A percentile compares a stretch with the other conserved stretches of the same genome.
phyloP scores from a whole-genome alignment of 2,113 vertebrate genomes.

The Salvelinus sp. region DNA sequence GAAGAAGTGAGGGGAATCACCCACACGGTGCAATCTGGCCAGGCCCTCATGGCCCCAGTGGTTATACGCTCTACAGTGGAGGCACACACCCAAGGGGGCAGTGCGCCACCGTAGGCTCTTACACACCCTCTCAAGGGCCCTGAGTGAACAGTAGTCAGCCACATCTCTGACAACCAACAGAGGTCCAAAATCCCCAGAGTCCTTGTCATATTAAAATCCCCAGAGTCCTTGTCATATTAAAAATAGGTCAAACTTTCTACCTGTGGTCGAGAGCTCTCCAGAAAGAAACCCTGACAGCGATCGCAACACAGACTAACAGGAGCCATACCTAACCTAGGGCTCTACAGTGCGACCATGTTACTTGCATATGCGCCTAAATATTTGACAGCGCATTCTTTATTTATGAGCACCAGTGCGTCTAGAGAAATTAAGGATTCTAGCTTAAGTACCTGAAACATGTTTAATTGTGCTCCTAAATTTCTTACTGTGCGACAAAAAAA shows the following conservation, averaged over 20 bases:
- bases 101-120: background rate
- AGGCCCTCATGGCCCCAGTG: conserved; percentile 32
- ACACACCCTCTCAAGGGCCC: background rate
- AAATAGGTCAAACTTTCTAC: conserved; percentile 6
- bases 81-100: conserved; percentile 18
- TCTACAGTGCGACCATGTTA: too few species aligned
- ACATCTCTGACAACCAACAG: conserved; percentile 27
- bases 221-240: background rate
- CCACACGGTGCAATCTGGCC: conserved; percentile 31
- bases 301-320: too few species aligned
- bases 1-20: conserved; percentile 42
- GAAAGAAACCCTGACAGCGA: background rate
- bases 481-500: too few species aligned
- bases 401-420: too few species aligned
- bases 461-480: too few species aligned
- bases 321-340: conserved; percentile 69
- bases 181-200: conserved; percentile 22
- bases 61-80: conserved; percentile 17
- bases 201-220: conserved; percentile 12
- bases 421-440: too few species aligned
- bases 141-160: conserved; percentile 14
- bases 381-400: too few species aligned
- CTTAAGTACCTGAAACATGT: too few species aligned
- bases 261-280: conserved; percentile 38
- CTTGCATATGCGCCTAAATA: too few species aligned